phyloP scores from a whole-genome alignment of 2,113 vertebrate genomes.

The Promerops cafer region DNA sequence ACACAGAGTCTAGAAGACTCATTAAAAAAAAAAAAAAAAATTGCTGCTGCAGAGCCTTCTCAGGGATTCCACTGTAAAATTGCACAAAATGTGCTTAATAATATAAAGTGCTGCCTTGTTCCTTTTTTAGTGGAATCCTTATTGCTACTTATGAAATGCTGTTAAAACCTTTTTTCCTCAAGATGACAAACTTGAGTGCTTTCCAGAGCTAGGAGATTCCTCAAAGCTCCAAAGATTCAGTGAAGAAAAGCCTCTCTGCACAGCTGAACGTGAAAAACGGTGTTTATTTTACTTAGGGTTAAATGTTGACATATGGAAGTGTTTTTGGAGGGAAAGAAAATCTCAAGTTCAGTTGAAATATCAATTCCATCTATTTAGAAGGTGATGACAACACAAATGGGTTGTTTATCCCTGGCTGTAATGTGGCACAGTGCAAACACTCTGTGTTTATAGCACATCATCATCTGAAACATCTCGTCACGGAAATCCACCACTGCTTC shows the following conservation, averaged over 20 bases:
- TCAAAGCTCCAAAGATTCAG: not conserved
- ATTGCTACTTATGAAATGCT: not conserved
- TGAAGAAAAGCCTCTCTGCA: not conserved
- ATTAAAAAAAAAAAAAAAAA: too few relatives aligned
- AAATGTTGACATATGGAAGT: not conserved
- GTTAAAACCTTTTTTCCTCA: not conserved
- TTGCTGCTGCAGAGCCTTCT: not conserved
- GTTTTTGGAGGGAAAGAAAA: not conserved
- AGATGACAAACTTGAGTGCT: not conserved
- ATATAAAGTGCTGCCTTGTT: not conserved
- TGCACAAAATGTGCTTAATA: not conserved
- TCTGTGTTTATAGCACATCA: not conserved
- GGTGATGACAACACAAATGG: not conserved
- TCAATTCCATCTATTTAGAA: not conserved
- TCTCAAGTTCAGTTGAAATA: not conserved
- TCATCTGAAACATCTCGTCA: not conserved
- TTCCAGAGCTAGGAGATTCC: not conserved
- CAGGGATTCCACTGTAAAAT: not conserved
- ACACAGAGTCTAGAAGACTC: not conserved
- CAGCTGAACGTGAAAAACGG: accelerated
- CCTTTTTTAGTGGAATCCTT: not conserved
- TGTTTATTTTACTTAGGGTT: not conserved
- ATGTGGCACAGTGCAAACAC: not conserved
- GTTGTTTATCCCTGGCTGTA: not conserved
- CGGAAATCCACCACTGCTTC: not conserved